Percentiles rank a stretch among this genome's conserved stretches.
Conservation (phyloP, 2,888 invertebrate genomes). For the Priapulus caudatus region DNA sequence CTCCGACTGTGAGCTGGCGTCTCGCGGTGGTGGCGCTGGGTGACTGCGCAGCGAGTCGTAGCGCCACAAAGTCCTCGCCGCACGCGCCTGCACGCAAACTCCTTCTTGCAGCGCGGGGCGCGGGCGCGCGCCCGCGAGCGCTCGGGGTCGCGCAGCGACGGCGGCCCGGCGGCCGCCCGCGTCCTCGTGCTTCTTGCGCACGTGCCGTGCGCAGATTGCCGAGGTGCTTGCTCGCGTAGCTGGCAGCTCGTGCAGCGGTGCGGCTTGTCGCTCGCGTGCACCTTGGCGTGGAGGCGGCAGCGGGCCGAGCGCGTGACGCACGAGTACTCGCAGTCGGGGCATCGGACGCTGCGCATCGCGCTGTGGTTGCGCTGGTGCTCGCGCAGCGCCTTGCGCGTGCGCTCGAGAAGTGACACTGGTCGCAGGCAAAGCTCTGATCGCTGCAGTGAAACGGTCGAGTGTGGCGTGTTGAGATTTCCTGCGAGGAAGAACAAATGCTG, state of each 20-base stretch:
- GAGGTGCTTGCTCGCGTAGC: constrained; percentile 28
- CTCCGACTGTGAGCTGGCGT: constrained; percentile 20
- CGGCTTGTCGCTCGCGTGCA: constrained; percentile 28
- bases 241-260: constrained; percentile 31
- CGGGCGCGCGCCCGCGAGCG: constrained; percentile 5
- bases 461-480: constrained; percentile 39
- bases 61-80: constrained; percentile 36
- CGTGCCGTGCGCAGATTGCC: constrained; percentile 31
- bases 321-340: constrained; percentile 28
- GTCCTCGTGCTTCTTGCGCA: constrained; percentile 30
- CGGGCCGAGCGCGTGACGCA: constrained; percentile 28
- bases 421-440: constrained; percentile 29
- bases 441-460: constrained; percentile 32
- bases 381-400: constrained; percentile 30
- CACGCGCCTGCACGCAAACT: constrained; percentile 35
- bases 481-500: constrained; percentile 13
- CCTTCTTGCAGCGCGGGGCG: constrained; percentile 26
- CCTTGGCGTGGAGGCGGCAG: constrained; percentile 27
- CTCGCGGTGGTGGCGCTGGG: constrained; percentile 35
- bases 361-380: constrained; percentile 29
- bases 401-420: constrained; percentile 30
- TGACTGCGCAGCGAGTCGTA: constrained; percentile 41
- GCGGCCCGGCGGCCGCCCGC: constrained; percentile 12
- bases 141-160: constrained; percentile 13
- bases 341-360: constrained; percentile 27